Percentiles rank a stretch among this genome's conserved stretches.
Conservation (phyloP, 1,140 invertebrate genomes). For the Diachasma alloeum region DNA sequence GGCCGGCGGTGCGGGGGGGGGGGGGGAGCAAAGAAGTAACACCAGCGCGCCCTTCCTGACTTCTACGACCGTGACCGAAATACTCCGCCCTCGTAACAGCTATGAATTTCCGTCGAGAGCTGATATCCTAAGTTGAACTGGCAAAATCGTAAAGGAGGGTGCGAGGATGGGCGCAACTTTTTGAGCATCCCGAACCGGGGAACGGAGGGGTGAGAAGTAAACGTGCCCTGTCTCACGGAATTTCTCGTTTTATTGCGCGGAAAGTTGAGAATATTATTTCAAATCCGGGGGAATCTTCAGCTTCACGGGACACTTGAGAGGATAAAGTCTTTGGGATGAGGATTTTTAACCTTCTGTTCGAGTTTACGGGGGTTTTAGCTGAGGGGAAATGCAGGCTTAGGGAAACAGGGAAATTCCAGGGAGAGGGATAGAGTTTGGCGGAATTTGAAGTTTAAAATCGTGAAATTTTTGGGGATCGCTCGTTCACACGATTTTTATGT, state of each 20-base stretch:
- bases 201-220: not conserved
- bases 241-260: not conserved
- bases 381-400: no score
- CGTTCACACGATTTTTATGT: no score
- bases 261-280: not conserved
- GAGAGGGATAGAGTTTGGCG: no score
- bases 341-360: not conserved
- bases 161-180: not conserved
- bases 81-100: slow-evolving; percentile 25
- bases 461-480: no score
- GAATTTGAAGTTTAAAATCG: no score
- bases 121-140: slow-evolving; percentile 26
- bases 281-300: not conserved
- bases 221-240: not conserved
- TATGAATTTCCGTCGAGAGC: slow-evolving; percentile 31
- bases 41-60: slow-evolving; percentile 23
- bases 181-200: not conserved
- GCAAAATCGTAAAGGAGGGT: no score
- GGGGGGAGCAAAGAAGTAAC: not conserved
- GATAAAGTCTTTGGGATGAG: not conserved
- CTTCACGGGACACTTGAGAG: not conserved
- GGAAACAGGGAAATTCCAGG: no score
- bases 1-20: not conserved
- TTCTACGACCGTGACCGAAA: slow-evolving; percentile 35
- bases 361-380: no score